Percentiles rank a stretch among this genome's conserved stretches.
phyloP scores from a whole-genome alignment of 2,797 vertebrate species.

The Sarcoramphus papa region DNA sequence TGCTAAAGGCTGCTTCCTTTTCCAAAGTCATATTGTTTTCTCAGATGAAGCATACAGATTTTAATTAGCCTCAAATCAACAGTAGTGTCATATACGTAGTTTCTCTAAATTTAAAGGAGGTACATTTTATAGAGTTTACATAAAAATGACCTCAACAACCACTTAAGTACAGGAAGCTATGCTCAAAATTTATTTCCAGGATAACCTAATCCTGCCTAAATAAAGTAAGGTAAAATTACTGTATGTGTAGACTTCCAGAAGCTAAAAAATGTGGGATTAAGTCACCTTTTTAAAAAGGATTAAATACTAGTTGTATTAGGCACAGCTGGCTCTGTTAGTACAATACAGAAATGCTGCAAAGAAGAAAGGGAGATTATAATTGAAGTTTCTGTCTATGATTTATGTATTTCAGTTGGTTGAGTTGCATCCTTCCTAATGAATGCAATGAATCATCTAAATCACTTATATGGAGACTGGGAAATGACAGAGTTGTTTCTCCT shows the following conservation, averaged over 20 bases:
- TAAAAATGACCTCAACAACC: neutral
- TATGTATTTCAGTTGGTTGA: neutral
- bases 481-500: neutral
- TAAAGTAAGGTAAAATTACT: neutral
- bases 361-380: neutral
- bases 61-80: neutral
- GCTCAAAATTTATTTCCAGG: neutral
- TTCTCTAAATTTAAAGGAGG: neutral
- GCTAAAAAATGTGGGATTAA: neutral
- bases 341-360: neutral
- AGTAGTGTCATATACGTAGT: fast-evolving
- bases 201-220: neutral
- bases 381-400: neutral
- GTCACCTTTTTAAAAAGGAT: neutral
- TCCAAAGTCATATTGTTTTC: neutral
- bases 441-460: neutral
- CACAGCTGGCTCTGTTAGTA: neutral
- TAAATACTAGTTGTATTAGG: neutral
- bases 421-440: neutral
- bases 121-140: neutral
- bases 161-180: neutral
- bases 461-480: neutral
- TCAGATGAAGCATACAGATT: neutral
- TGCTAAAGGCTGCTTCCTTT: neutral
- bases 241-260: neutral